These are phyloP conservation scores for Pipa parva DNA, from an alignment of 2,113 vertebrate species.

Conservation along the genomic window DNA sequence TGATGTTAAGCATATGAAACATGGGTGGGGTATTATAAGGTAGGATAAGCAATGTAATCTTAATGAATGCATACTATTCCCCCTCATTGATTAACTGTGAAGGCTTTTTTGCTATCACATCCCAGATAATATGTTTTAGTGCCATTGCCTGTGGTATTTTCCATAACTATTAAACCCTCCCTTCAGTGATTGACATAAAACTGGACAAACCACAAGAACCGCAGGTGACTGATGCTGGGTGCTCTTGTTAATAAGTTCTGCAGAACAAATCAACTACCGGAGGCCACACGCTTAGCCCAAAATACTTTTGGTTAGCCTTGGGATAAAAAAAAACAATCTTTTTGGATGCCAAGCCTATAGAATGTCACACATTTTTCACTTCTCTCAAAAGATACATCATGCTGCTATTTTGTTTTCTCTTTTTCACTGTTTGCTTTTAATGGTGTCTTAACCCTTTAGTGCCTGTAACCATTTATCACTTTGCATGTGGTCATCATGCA, in stretches of 20 bases:
- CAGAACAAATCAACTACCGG: slow-evolving; percentile 50
- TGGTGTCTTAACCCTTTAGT: no score
- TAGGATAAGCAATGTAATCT: no score
- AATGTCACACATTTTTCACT: slow-evolving; percentile 40
- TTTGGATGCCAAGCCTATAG: slow-evolving; percentile 69
- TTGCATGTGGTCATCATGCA: no score
- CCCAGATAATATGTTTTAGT: no score
- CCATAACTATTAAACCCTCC: slow-evolving; percentile 8
- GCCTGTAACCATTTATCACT: no score
- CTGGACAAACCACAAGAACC: slow-evolving; percentile 86
- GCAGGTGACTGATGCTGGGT: slow-evolving; percentile 75
- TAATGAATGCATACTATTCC: no score
- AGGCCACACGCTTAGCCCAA: slow-evolving; percentile 75
- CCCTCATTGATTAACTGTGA: no score
- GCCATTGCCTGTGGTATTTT: neutral
- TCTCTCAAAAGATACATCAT: slow-evolving; percentile 8
- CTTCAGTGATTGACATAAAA: slow-evolving; percentile 88
- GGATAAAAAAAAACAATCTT: slow-evolving; percentile 54
- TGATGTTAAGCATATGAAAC: no score
- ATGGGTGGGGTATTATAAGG: no score
- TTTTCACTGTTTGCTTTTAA: slow-evolving; percentile 45
- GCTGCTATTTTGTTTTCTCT: slow-evolving; percentile 54
- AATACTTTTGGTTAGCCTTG: slow-evolving; percentile 81
- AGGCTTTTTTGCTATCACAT: no score
- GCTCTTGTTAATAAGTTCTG: slow-evolving; percentile 78